Evolutionary conservation across 1,140 invertebrate genomes (phyloP), one percentile per base, ranked within the genome.

Genomic region (Cydia pomonella): DNA sequence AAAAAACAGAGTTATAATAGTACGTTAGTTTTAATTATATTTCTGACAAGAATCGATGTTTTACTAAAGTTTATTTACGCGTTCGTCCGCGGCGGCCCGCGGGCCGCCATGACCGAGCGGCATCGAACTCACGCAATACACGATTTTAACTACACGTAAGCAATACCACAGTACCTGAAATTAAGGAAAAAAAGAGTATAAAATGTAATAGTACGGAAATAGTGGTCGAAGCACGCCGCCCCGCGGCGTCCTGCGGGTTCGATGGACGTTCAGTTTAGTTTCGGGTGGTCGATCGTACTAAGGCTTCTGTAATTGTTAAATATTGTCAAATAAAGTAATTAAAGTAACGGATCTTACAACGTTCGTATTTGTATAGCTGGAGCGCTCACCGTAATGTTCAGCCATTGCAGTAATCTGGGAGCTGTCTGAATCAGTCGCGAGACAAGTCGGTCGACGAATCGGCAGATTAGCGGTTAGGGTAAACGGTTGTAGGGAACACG

Each of bases 11-110:
- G 87, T 88, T 91, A 91, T 92, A 91, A 90, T 92, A 92, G 91
- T 91, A 87, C 86, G 91, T 91, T 92, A 92, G 91, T 91, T 91
- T 91, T 91, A 92, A 91, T 92, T 90, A 91, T 92, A 91, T 91
- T 92, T 91, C 89, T 91, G 88, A 91, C 90, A 92, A 89, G 91
- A 88, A 91, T 91, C 90, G 88, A 92, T 91, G 91, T 92, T 92
- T 91, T 92, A 88, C 91, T 92, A 88, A 90, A 89, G 64, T 33
- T 64, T 29, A 27, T 64, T 18, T 33, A 38, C 16, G 27, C 27
- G 75, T 33, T 29, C 66, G 73, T 27, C 53, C 69, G 75, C 59
- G 29, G 74, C 66, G 59, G 63, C 66, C 21, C 75, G 27, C 74
- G 75, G 47, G 47, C 69, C 63, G 73, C 21, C 53, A 10, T 23